Conservation (phyloP, 2,113 vertebrate species). For the Crotalus helleri region DNA sequence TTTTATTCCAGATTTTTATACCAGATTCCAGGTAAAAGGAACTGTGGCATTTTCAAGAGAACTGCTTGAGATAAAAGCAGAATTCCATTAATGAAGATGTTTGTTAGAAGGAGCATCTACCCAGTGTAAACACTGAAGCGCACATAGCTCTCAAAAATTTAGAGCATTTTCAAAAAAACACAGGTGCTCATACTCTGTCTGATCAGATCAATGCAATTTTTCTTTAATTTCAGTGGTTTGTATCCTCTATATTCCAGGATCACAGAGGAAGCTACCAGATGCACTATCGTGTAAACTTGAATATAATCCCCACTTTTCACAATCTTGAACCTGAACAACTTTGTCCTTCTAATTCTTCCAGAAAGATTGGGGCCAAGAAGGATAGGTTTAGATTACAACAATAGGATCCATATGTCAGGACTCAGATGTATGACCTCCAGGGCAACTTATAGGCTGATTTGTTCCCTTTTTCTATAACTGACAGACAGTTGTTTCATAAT, state of each 20-base stretch:
- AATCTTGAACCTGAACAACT: background rate
- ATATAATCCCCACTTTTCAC: background rate
- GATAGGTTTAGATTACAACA: background rate
- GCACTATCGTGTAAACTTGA: background rate
- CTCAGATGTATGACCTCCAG: background rate
- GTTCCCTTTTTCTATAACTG: background rate
- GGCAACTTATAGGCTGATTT: background rate
- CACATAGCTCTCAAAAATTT: background rate
- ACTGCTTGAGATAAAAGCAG: background rate
- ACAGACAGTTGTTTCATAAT: background rate
- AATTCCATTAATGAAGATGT: background rate
- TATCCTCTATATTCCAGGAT: background rate
- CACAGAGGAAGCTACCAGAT: background rate
- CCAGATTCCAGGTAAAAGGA: background rate
- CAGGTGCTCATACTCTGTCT: background rate
- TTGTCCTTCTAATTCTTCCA: background rate
- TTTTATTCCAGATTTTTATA: background rate
- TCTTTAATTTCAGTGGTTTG: background rate
- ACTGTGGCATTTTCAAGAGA: background rate
- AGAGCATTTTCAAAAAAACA: background rate
- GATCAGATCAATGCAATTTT: background rate
- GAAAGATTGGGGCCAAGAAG: background rate
- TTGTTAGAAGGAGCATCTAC: background rate
- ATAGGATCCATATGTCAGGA: background rate
- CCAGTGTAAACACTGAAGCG: background rate